Base-by-base conservation (phyloP, 1,140 invertebrate genomes). In the Arctopsyche grandis region DNA sequence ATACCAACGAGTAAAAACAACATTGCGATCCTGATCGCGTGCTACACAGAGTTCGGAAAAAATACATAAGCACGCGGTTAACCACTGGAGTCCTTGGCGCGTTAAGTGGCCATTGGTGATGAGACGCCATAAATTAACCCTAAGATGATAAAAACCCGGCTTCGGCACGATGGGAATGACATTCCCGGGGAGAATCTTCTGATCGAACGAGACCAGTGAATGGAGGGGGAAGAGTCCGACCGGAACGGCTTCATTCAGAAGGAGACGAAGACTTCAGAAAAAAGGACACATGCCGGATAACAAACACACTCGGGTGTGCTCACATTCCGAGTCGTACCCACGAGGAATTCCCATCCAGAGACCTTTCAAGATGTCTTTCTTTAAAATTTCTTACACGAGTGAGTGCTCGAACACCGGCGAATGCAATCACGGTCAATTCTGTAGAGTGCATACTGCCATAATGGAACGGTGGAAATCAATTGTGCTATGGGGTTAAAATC, bases 81-180 rank as follows among this genome's bases (percentile, higher is more conserved):
- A 78, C 60, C 71, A 9, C 5, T 29, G 14, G 66, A 24, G 56
- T 60, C 66, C 21, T 58, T 9, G 22, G 26, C n/a, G 63, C 16
- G 66, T 5, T 63, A 69, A 63, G 56, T 75, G 29, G 24, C 44
- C 48, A 52, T 69, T 43, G 63, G 46, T 48, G 81, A 80, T 83
- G 76, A 81, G 77, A 77, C 83, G 52, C 16, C 78, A 78, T 79
- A 58, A 38, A 80, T 76, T 46, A 77, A 82, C 21, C 52, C 14
- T 21, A n/a, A n/a, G 46, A 58, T 52, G 73, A 75, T 75, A 75
- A 75, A 75, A 75, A 75, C 43, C 48, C 14, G 48, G 9, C 12
- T 24, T 44, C 48, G 73, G 73, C 7, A 75, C 29, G 73, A 26
- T 56, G 73, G 44, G 73, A 75, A 75, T 75, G 73, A 60, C 43